These are phyloP conservation scores for Junonia oenone DNA, from an alignment of 2,888 invertebrate genomes.

Conservation along the genomic window DNA sequence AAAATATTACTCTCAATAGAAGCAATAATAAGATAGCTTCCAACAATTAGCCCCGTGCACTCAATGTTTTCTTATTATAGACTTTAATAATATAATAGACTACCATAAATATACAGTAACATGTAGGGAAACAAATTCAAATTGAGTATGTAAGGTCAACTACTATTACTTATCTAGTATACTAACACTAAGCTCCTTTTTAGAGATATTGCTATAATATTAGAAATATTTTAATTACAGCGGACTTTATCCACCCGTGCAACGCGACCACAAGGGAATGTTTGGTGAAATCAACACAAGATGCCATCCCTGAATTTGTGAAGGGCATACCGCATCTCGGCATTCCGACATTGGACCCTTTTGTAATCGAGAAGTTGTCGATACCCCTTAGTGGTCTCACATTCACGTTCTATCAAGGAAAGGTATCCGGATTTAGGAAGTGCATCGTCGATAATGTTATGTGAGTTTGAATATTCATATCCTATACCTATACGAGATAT, in stretches of 20 bases:
- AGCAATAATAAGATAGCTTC: too few relatives aligned
- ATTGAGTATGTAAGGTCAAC: too few relatives aligned
- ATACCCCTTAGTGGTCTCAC: conserved; percentile 59
- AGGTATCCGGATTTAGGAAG: conserved; percentile 60
- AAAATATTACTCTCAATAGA: too few relatives aligned
- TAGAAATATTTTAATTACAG: conserved; percentile 36
- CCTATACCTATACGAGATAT: too few relatives aligned
- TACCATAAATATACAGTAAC: too few relatives aligned
- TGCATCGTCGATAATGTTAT: conserved; percentile 60
- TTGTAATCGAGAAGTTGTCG: conserved; percentile 56
- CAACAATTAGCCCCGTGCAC: too few relatives aligned
- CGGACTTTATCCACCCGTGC: conserved; percentile 65
- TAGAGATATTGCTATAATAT: not conserved
- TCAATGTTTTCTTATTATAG: too few relatives aligned
- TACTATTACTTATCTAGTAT: too few relatives aligned
- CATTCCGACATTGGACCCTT: conserved; percentile 55
- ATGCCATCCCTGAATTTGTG: conserved; percentile 61
- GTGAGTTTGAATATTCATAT: conserved; percentile 54
- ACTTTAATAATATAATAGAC: too few relatives aligned
- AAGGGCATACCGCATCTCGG: conserved; percentile 56
- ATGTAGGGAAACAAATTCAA: too few relatives aligned
- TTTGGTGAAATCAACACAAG: conserved; percentile 54
- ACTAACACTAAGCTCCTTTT: too few relatives aligned
- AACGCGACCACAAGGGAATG: conserved; percentile 53
- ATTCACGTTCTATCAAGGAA: conserved; percentile 63